Evolutionary conservation across 2,888 invertebrate genomes (phyloP).

Genomic region (Mylabris sibirica): DNA sequence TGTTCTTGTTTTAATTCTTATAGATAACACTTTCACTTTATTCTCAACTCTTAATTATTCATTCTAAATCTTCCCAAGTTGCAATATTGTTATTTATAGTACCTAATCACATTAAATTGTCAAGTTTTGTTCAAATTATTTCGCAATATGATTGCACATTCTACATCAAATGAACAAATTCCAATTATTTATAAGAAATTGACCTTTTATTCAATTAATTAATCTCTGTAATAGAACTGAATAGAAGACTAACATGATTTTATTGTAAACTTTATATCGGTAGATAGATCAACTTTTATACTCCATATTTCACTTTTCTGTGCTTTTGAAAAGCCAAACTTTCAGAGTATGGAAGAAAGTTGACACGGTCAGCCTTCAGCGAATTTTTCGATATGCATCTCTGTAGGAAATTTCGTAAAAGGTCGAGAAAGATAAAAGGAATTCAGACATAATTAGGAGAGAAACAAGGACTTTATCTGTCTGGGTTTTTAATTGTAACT

Average conservation of each 20-base stretch:
- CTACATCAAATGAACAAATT: not conserved
- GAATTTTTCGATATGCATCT: not conserved
- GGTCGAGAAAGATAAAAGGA: not conserved
- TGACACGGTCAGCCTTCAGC: not conserved
- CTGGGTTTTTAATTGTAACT: too few species aligned
- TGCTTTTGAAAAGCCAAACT: not conserved
- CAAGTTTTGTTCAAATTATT: slow-evolving; percentile 2
- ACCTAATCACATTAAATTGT: slow-evolving; percentile 13
- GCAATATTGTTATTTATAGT: not conserved
- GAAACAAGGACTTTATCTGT: too few species aligned
- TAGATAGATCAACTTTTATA: slow-evolving; percentile 1
- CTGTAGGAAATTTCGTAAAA: not conserved
- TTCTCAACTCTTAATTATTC: not conserved
- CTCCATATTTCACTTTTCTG: not conserved
- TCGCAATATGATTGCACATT: not conserved
- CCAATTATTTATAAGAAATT: not conserved
- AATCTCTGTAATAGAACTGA: not conserved
- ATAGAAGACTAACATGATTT: too few species aligned
- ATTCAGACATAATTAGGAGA: not conserved
- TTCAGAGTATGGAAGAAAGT: not conserved
- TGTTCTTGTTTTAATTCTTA: not conserved
- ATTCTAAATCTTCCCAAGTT: not conserved
- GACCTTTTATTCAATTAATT: not conserved
- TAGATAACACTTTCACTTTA: not conserved
- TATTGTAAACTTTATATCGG: not conserved